Evolutionary conservation across 1,140 invertebrate species (phyloP).

Genomic region (Lordiphosa clarofinis): DNA sequence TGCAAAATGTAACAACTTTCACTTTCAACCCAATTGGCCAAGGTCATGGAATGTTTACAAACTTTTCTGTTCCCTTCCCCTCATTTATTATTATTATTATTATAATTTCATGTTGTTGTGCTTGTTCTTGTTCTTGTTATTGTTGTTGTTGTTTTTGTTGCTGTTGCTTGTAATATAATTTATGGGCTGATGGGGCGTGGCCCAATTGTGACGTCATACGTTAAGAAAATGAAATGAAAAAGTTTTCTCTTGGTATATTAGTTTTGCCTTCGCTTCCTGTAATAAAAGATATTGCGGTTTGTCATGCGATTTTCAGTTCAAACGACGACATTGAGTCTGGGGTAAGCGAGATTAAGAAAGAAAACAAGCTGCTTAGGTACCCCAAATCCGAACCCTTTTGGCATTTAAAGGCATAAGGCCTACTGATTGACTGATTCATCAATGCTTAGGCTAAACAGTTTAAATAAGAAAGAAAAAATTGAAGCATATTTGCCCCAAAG

Average conservation of each 20-base stretch:
- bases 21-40: constrained; percentile 33
- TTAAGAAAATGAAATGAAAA: constrained; percentile 54
- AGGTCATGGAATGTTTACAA: constrained; percentile 58
- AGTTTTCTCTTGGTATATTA: constrained; percentile 44
- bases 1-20: constrained; percentile 16
- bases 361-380: constrained; percentile 8
- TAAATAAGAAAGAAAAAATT: no score
- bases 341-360: not conserved
- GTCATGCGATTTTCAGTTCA: constrained; percentile 60
- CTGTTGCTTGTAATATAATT: not conserved
- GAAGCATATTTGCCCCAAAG: no score
- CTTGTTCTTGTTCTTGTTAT: no score
- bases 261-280: constrained; percentile 48
- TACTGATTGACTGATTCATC: no score
- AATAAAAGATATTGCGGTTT: constrained; percentile 66
- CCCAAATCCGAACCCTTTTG: no score
- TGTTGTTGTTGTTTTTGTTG: not conserved
- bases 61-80: constrained; percentile 2
- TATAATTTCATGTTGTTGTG: no score
- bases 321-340: constrained; percentile 3
- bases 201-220: constrained; percentile 52
- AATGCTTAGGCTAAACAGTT: no score
- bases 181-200: constrained; percentile 6
- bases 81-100: constrained; percentile 3
- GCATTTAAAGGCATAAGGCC: no score